phyloP scores from a whole-genome alignment of 2,888 invertebrate genomes.

The Orthosia cruda region DNA sequence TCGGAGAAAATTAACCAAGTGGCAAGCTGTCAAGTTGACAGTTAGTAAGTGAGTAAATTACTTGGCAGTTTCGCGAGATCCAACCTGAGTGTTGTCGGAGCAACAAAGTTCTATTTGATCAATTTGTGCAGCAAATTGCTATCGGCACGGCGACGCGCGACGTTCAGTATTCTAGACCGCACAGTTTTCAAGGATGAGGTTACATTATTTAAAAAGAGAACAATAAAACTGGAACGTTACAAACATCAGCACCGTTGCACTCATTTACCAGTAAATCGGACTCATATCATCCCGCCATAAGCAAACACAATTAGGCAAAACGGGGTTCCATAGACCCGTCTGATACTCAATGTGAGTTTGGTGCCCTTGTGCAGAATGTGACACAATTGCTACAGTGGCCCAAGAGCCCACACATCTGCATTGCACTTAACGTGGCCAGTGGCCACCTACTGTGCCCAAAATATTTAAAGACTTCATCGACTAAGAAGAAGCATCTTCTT shows the following conservation, averaged over 20 bases:
- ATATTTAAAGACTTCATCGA: no score
- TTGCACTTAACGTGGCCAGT: no score
- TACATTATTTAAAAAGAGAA: not conserved
- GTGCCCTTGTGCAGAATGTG: no score
- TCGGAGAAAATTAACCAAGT: no score
- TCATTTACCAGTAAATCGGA: not conserved
- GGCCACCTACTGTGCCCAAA: no score
- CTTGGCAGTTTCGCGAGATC: constrained; percentile 59
- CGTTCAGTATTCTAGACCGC: constrained; percentile 15
- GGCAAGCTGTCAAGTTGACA: no score
- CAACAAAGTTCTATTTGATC: constrained; percentile 60
- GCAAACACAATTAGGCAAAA: not conserved
- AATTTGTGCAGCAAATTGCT: constrained; percentile 52
- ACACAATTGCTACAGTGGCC: no score
- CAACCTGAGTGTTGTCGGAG: constrained; percentile 45
- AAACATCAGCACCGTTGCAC: not conserved
- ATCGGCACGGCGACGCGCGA: not conserved
- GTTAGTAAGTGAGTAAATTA: constrained; percentile 64
- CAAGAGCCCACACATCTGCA: no score
- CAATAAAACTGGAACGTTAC: not conserved
- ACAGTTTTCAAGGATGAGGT: constrained; percentile 1
- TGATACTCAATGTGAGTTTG: no score
- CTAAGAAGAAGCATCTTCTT: no score
- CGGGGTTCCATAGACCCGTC: no score
- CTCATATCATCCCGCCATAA: not conserved